Evolutionary conservation across 2,797 vertebrate species (phyloP).

Genomic region (Silurus lanzhouensis): DNA sequence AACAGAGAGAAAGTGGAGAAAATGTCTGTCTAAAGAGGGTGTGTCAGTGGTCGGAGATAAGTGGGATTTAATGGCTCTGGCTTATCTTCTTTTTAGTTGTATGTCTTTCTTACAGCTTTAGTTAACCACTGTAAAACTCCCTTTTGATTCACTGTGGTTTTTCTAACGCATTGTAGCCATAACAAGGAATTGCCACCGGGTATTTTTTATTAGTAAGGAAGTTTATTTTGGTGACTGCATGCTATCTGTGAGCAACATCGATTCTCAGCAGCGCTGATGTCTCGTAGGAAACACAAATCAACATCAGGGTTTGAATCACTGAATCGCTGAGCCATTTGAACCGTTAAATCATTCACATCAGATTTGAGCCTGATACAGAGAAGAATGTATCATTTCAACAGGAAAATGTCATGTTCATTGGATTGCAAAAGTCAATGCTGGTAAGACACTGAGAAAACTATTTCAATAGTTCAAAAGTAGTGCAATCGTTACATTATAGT

Average conservation of each 20-base stretch:
- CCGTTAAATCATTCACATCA: neutral
- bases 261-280: neutral
- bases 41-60: constrained; percentile 44
- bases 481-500: neutral
- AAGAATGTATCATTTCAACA: neutral
- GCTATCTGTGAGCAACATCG: neutral
- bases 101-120: neutral
- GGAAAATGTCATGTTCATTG: neutral
- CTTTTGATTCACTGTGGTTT: constrained; percentile 1
- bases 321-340: neutral
- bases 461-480: neutral
- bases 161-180: neutral
- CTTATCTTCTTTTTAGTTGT: neutral
- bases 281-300: neutral
- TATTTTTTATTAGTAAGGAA: neutral
- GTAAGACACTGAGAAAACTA: neutral
- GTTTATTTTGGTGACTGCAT: neutral
- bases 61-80: constrained; percentile 39
- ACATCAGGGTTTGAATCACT: neutral
- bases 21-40: constrained; percentile 46
- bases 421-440: neutral
- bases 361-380: neutral
- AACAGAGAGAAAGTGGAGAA: constrained; percentile 33
- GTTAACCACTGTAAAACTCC: neutral
- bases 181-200: neutral